phyloP scores from a whole-genome alignment of 2,888 invertebrate species.

The Craniophora ligustri region DNA sequence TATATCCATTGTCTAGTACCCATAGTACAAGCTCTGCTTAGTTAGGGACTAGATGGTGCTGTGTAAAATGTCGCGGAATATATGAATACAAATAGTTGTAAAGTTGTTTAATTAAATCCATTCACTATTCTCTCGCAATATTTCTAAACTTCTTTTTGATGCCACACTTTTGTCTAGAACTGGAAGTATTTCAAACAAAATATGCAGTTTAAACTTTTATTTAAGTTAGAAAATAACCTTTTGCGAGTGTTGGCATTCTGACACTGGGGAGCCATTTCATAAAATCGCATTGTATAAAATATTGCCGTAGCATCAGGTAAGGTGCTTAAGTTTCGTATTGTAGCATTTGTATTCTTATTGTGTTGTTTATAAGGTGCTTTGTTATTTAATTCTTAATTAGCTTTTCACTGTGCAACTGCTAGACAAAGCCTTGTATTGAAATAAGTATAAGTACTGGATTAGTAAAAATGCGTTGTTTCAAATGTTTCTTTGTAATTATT shows the following conservation, averaged over 20 bases:
- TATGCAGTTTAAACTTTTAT: constrained; percentile 38
- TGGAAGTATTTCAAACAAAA: constrained; percentile 16
- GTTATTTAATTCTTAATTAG: not conserved
- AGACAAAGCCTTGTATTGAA: too few species aligned
- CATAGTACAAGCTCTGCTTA: too few species aligned
- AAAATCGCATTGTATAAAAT: constrained; percentile 41
- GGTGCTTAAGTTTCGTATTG: not conserved
- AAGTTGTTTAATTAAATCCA: not conserved
- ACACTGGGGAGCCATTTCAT: constrained; percentile 28
- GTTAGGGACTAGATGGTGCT: too few species aligned
- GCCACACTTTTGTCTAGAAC: constrained; percentile 2
- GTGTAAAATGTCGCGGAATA: too few species aligned
- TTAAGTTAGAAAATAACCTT: constrained; percentile 28
- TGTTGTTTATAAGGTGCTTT: not conserved
- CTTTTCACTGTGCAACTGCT: too few species aligned
- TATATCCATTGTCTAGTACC: too few species aligned
- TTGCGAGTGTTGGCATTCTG: constrained; percentile 8
- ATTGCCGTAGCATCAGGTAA: constrained; percentile 30
- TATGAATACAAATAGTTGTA: not conserved
- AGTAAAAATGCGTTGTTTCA: too few species aligned
- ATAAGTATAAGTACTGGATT: too few species aligned
- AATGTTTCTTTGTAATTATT: too few species aligned
- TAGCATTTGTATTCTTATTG: not conserved
- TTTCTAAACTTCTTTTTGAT: not conserved
- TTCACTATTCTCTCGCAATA: not conserved